Evolutionary conservation across 2,797 vertebrate genomes (phyloP).

Genomic region (Microchirus variegatus): DNA sequence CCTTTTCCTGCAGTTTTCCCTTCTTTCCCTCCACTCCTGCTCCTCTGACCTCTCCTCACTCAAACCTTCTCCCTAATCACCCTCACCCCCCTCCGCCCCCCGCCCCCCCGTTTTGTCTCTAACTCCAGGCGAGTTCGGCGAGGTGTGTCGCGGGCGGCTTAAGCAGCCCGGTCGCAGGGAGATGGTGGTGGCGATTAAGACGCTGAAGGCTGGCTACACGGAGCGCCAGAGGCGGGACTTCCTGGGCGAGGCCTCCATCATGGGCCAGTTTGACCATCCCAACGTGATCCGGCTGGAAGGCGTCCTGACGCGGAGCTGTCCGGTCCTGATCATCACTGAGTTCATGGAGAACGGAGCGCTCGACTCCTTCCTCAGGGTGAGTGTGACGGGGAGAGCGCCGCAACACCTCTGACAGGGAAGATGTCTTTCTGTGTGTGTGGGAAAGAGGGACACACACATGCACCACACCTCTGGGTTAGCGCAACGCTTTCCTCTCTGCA

Average conservation of each 20-base stretch:
- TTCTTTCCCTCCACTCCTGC: too few species aligned
- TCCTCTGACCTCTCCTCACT: too few species aligned
- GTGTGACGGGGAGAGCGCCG: constrained; percentile 43
- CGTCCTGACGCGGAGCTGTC: constrained; percentile 96
- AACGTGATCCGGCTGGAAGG: constrained; percentile 98
- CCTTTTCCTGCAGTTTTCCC: constrained; percentile 41
- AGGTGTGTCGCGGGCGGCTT: constrained; percentile 96
- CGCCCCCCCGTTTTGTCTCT: constrained; percentile 51
- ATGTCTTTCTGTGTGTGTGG: constrained; percentile 60
- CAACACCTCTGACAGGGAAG: constrained; percentile 42
- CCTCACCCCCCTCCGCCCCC: constrained; percentile 17
- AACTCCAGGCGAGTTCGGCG: constrained; percentile 92
- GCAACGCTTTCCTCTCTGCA: constrained; percentile 61
- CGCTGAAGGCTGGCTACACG: constrained; percentile 96
- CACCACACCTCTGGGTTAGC: constrained; percentile 67
- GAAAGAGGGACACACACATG: constrained; percentile 43
- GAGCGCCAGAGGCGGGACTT: constrained; percentile 96
- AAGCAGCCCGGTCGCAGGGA: constrained; percentile 93
- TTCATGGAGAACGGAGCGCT: constrained; percentile 99
- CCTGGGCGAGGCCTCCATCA: constrained; percentile 96
- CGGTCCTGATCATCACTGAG: constrained; percentile 97
- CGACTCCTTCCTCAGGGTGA: constrained; percentile 97
- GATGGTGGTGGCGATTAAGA: constrained; percentile 97
- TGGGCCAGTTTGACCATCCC: constrained; percentile 99
- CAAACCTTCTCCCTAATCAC: not conserved